Evolutionary conservation across 2,113 vertebrate genomes (phyloP), one percentile per base, ranked within the genome.

Genomic region (Caracal caracal): DNA sequence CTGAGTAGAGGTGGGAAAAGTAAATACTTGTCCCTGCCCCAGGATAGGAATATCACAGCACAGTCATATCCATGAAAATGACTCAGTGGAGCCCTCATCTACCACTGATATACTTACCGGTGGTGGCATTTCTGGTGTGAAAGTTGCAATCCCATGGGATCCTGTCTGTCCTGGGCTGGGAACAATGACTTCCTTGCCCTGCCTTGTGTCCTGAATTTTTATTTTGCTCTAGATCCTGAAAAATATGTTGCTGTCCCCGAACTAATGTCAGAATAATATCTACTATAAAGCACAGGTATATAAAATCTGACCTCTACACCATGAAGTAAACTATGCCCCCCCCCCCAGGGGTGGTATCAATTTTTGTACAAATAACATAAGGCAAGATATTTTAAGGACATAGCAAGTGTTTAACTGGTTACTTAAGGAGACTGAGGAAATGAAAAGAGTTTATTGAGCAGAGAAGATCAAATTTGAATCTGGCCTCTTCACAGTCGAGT

Each of bases 381-480:
- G 30, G 5, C 24, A 66, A 76, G 33, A 30, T 76, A 56, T 24
- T 16, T 33, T 35, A 68, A 53, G 19, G 17, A 3, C 47, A 43
- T 6, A 30, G 43, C 43, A 92, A 35, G 26, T 24, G 33, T 33
- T 81, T 53, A 53, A 40, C 28, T 28, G 30, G 30, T 33, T 87
- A n/a, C 37, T 79, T 33, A 84, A 20, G 59, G 56, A 80, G n/a
- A 26, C 19, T 16, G 43, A 90, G 33, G 56, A 37, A 35, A 66
- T 65, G 30, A 19, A 49, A 59, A 59, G 8, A 73, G 13, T 88
- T 88, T 82, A 56, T 68, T 59, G 56, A 82, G 33, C 12, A 24
- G 17, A 81, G n/a, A 82, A 75, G 22, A 66, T 47, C 56, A 88
- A 82, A 95, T 83, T 49, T 24, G 37, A 87, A 92, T 75, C 20